Percentiles rank a stretch among this genome's conserved stretches.
These are phyloP conservation scores for Lasiommata megera DNA, from an alignment of 2,888 invertebrate species.

Conservation along the genomic window DNA sequence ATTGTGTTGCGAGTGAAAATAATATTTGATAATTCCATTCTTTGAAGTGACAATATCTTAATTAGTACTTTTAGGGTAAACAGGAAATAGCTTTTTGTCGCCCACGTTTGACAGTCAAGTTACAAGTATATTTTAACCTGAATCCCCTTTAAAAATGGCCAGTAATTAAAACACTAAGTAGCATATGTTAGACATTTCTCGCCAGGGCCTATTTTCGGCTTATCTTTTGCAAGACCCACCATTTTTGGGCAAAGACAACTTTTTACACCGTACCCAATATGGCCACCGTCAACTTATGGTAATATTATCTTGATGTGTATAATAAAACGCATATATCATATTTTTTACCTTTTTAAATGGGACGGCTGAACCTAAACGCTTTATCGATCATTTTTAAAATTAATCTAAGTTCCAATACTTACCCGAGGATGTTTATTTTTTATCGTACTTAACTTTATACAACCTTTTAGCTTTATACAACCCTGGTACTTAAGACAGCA, in stretches of 20 bases:
- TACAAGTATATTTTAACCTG: background rate
- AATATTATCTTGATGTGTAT: conserved; percentile 63
- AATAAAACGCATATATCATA: conserved; percentile 36
- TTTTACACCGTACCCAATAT: conserved; percentile 54
- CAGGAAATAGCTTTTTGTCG: background rate
- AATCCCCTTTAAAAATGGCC: conserved; percentile 17
- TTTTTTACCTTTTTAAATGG: conserved; percentile 31
- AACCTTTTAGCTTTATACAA: no score
- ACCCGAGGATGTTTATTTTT: background rate
- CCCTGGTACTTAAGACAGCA: no score
- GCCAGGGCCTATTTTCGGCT: conserved; percentile 49
- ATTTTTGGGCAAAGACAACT: conserved; percentile 53
- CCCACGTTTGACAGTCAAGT: conserved; percentile 4
- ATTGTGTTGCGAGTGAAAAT: no score
- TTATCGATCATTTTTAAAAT: conserved; percentile 27
- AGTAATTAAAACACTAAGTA: conserved; percentile 45
- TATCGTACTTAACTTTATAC: no score
- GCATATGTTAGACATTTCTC: conserved; percentile 62
- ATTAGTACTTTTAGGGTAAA: background rate
- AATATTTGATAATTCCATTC: no score
- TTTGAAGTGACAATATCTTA: no score
- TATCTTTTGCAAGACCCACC: conserved; percentile 44
- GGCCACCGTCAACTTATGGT: conserved; percentile 51
- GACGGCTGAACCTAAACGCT: conserved; percentile 18
- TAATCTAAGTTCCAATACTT: conserved; percentile 14